phyloP scores from a whole-genome alignment of 2,888 invertebrate genomes.

The Melolontha melolontha region DNA sequence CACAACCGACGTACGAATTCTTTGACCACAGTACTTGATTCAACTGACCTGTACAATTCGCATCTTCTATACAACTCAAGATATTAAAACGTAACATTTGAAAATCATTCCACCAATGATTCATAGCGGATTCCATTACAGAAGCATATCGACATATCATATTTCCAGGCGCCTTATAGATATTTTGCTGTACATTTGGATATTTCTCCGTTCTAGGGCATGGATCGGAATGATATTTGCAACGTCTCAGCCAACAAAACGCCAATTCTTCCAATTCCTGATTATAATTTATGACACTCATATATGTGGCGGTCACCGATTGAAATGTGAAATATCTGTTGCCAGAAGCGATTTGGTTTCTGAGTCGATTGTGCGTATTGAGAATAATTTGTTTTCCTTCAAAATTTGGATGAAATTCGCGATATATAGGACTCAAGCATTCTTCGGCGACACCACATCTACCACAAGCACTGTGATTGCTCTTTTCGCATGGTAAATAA shows the following conservation, averaged over 20 bases:
- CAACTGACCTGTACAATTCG: slow-evolving; percentile 14
- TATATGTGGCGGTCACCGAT: background rate
- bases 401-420: background rate
- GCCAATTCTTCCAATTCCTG: slow-evolving; percentile 18
- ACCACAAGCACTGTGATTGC: slow-evolving; percentile 13
- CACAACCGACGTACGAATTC: slow-evolving; percentile 3
- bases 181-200: slow-evolving; percentile 24
- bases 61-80: background rate
- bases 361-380: background rate
- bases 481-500: slow-evolving; percentile 19
- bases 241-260: slow-evolving; percentile 20
- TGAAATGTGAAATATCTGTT: slow-evolving; percentile 2
- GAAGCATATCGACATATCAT: background rate
- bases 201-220: slow-evolving; percentile 22
- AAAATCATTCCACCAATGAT: slow-evolving; percentile 11
- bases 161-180: background rate
- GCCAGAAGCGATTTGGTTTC: slow-evolving; percentile 19
- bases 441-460: slow-evolving; percentile 10
- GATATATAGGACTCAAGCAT: slow-evolving; percentile 9
- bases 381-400: background rate
- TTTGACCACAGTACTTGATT: slow-evolving; percentile 23
- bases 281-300: slow-evolving; percentile 6
- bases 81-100: background rate
- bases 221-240: background rate
- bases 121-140: background rate